Evolutionary conservation across 2,888 invertebrate genomes (phyloP).

Genomic region (Byasa hedistus): DNA sequence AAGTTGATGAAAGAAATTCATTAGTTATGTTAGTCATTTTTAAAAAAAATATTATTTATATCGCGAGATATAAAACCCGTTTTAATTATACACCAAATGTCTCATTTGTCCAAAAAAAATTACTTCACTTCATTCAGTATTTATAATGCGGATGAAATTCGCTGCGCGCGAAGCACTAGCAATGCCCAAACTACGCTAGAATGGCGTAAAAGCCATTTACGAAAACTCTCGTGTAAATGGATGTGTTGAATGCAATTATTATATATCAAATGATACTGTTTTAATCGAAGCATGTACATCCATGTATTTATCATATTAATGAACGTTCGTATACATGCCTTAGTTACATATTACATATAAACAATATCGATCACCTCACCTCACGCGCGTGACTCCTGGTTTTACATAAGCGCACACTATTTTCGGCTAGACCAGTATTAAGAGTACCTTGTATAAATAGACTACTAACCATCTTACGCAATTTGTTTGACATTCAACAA

Average conservation of each 20-base stretch:
- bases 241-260: neutral
- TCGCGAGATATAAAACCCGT: no score
- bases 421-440: slow-evolving; percentile 3
- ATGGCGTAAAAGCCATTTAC: neutral
- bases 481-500: slow-evolving; percentile 12
- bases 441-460: slow-evolving; percentile 4
- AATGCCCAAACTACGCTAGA: neutral
- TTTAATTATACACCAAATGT: no score
- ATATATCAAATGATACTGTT: slow-evolving; percentile 19
- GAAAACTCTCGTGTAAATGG: neutral
- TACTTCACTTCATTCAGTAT: no score
- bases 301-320: slow-evolving; percentile 32
- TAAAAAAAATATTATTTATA: no score
- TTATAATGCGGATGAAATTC: no score
- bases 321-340: slow-evolving; percentile 59
- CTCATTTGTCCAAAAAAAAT: no score
- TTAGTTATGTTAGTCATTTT: no score
- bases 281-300: slow-evolving; percentile 24
- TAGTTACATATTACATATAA: slow-evolving; percentile 59
- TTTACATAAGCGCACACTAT: slow-evolving; percentile 22
- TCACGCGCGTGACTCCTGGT: slow-evolving; percentile 15
- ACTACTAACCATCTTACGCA: slow-evolving; percentile 12
- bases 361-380: slow-evolving; percentile 39
- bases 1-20: no score
- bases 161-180: neutral